A percentile compares a stretch with the other conserved stretches of the same genome.
Conservation (phyloP, 2,113 vertebrate genomes). For the Gavialis gangeticus region DNA sequence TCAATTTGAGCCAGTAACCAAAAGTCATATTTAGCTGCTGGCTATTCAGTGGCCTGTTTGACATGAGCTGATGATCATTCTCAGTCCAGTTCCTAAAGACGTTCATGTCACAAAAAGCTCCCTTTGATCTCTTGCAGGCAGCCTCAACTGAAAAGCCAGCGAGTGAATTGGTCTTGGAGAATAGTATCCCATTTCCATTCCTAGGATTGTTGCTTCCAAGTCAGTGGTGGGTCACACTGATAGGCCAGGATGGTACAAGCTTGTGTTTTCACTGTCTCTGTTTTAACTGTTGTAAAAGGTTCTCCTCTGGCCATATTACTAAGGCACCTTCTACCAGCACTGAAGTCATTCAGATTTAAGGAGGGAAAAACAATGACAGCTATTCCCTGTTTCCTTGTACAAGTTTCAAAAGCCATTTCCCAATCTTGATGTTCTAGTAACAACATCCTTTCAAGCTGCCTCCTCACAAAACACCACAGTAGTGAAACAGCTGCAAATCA, state of each 20-base stretch:
- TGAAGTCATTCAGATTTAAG: constrained; percentile 19
- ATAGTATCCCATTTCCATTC: background rate
- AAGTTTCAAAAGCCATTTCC: constrained; percentile 66
- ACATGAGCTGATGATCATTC: constrained; percentile 24
- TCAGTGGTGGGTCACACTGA: background rate
- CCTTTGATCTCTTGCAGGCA: background rate
- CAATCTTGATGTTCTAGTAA: constrained; percentile 57
- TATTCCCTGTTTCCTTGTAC: constrained; percentile 8
- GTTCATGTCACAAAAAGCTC: background rate
- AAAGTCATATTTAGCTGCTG: constrained; percentile 58
- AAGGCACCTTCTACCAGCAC: constrained; percentile 29
- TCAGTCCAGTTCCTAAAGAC: constrained; percentile 21
- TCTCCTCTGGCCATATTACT: background rate
- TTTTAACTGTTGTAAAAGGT: background rate
- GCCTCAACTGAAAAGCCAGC: background rate
- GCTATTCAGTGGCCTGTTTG: constrained; percentile 26
- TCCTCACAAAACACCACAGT: constrained; percentile 61
- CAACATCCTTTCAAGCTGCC: constrained; percentile 70
- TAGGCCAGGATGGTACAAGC: background rate
- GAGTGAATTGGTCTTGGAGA: background rate
- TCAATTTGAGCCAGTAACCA: constrained; percentile 40
- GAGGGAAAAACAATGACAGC: constrained; percentile 52
- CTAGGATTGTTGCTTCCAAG: fast-evolving
- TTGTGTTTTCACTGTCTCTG: background rate
- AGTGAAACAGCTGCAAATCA: constrained; percentile 74